Evolutionary conservation across 2,113 vertebrate genomes (phyloP).

Genomic region (Gymnarchus niloticus): DNA sequence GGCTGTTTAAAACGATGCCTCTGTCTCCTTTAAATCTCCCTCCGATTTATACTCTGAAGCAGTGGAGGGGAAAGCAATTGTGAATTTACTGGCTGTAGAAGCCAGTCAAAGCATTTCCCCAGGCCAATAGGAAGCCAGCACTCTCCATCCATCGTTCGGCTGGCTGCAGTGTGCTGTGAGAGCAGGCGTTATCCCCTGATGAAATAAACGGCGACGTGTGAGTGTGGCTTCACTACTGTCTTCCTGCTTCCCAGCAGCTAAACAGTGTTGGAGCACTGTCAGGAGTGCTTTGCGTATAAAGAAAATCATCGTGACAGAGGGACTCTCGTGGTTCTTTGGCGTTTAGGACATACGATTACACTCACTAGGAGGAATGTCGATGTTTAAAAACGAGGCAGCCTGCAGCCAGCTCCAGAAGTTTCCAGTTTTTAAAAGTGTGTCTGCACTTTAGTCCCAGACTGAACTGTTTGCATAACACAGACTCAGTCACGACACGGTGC

Average conservation of each 20-base stretch:
- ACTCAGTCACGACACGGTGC: neutral
- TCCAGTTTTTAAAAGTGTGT: slow-evolving; percentile 23
- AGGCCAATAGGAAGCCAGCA: slow-evolving; percentile 43
- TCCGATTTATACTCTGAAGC: slow-evolving; percentile 55
- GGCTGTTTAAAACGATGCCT: slow-evolving; percentile 69
- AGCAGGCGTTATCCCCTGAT: slow-evolving; percentile 74
- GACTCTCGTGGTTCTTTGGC: neutral
- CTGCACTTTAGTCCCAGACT: neutral
- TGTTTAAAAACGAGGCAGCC: neutral
- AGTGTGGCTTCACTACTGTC: slow-evolving; percentile 55
- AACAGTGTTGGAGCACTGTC: slow-evolving; percentile 31
- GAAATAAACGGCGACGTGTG: slow-evolving; percentile 65
- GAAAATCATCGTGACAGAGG: neutral
- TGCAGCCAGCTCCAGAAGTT: neutral
- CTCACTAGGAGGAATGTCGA: neutral
- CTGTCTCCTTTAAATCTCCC: slow-evolving; percentile 65
- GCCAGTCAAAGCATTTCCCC: slow-evolving; percentile 36
- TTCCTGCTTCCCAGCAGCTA: slow-evolving; percentile 38
- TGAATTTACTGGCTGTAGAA: slow-evolving; percentile 41
- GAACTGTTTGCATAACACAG: neutral
- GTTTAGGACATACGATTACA: neutral
- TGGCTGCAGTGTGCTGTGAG: slow-evolving; percentile 40
- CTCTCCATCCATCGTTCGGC: neutral
- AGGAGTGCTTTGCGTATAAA: slow-evolving; percentile 46
- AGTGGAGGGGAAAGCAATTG: slow-evolving; percentile 32